Base-by-base conservation (phyloP, 64 coral and sea anemone genomes). In the Montipora sp. region DNA sequence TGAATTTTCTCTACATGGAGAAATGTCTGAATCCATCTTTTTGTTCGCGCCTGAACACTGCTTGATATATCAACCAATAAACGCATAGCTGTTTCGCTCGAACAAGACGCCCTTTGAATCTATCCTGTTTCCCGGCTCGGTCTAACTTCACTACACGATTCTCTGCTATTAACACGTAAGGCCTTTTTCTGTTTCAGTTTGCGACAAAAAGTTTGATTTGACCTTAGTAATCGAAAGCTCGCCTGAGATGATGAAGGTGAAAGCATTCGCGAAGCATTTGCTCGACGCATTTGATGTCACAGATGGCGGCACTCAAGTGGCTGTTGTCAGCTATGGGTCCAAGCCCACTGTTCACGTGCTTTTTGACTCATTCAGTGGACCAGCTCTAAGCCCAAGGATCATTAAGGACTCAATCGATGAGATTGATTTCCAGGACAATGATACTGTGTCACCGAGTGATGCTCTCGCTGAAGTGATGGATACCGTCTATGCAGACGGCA, bases 141-240 rank as follows among this genome's bases (percentile, higher is more conserved):
- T 36, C 36, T 36, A 36, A 36, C 36, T 36, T 36, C n/a, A 36
- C 36, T 36, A 36, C 36, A 36, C 36, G 36, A 0, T 36, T 1
- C 36, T 36, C 36, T 36, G 36, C 0, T 36, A 36, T 36, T 36
- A 36, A 36, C 36, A 36, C 36, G 36, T 36, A 36, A 36, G 36
- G 36, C 3, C 36, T 60, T 63, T 59, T 66, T 55, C 71, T 19
- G 7, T 77, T 73, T 73, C 75, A 93, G 91, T 78, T 79, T 93
- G 91, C 76, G 19, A 49, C 50, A 78, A 86, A 18, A 76, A 72
- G 7, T 93, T 87, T 51, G 91, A 93, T 47, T 73, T 93, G 61
- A 88, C 91, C 10, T 14, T 93, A 27, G 57, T 80, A 3, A 87
- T 93, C 8, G 91, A 93, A 50, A 87, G 80, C 59, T 93, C 91